Percentiles rank a stretch among this genome's conserved stretches.
phyloP scores from a whole-genome alignment of 2,888 invertebrate species.

The Mythimna impura region DNA sequence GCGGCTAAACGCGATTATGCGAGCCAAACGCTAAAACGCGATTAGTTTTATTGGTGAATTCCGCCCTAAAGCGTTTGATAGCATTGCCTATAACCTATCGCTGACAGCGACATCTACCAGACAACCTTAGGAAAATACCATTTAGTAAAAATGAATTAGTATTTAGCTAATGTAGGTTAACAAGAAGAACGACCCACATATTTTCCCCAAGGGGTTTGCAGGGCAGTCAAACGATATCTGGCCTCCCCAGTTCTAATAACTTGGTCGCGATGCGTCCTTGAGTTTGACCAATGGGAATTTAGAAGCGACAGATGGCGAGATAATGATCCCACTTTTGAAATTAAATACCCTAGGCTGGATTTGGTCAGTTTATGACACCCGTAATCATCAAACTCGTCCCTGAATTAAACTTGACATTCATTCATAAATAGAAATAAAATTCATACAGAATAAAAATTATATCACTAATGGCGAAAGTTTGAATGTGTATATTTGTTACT shows the following conservation, averaged over 20 bases:
- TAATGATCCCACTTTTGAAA: neutral
- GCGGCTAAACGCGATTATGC: too few species aligned
- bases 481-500: too few species aligned
- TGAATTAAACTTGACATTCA: neutral
- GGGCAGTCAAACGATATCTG: neutral
- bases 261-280: neutral
- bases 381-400: neutral
- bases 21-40: too few species aligned
- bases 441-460: neutral
- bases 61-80: too few species aligned
- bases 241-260: neutral
- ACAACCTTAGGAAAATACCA: too few species aligned
- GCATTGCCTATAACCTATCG: too few species aligned
- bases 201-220: neutral
- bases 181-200: too few species aligned
- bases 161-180: too few species aligned
- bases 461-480: too few species aligned
- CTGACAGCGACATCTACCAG: too few species aligned
- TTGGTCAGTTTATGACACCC: neutral
- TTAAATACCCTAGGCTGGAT: constrained; percentile 5
- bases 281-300: constrained; percentile 49
- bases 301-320: constrained; percentile 36
- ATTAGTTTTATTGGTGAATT: too few species aligned
- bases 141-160: too few species aligned
- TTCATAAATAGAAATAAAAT: neutral